Conservation (phyloP, 92 coral and sea anemone genomes). For the Epizoanthus stellaris region DNA sequence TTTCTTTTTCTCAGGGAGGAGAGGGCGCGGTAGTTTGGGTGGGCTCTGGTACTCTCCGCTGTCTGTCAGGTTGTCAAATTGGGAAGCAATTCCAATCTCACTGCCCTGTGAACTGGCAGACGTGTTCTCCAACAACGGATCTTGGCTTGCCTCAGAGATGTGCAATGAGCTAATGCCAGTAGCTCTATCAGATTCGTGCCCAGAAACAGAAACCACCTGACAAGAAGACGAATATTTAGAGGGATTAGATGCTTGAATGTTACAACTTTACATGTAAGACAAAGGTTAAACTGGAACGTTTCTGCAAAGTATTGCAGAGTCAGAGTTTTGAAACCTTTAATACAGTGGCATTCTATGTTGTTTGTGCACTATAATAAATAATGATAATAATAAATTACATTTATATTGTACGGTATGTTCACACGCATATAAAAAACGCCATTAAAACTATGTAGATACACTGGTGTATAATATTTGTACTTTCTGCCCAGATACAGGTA, state of each 20-base stretch:
- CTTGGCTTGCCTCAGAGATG: constrained; percentile 34
- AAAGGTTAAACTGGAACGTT: too few relatives aligned
- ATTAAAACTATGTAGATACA: neutral
- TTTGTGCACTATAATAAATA: too few relatives aligned
- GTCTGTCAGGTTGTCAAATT: constrained; percentile 47
- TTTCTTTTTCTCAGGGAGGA: constrained; percentile 40
- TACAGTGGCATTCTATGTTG: too few relatives aligned
- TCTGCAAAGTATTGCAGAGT: too few relatives aligned
- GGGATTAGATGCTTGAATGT: neutral
- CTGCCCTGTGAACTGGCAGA: constrained; percentile 29
- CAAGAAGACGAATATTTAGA: neutral
- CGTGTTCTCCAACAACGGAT: constrained; percentile 27
- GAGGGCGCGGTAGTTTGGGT: constrained; percentile 37
- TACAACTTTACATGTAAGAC: too few relatives aligned
- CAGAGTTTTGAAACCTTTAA: too few relatives aligned
- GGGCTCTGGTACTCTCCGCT: constrained; percentile 53
- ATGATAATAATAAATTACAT: too few relatives aligned
- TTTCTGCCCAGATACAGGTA: too few relatives aligned
- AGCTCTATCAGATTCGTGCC: neutral
- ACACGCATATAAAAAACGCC: too few relatives aligned
- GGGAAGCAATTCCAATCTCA: constrained; percentile 13
- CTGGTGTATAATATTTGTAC: neutral
- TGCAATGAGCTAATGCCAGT: neutral
- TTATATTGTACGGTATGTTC: too few relatives aligned
- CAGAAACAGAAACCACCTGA: constrained; percentile 1